Evolutionary conservation across 1,140 invertebrate species (phyloP), one percentile per base, ranked within the genome.

Genomic region (Dryas iulia): DNA sequence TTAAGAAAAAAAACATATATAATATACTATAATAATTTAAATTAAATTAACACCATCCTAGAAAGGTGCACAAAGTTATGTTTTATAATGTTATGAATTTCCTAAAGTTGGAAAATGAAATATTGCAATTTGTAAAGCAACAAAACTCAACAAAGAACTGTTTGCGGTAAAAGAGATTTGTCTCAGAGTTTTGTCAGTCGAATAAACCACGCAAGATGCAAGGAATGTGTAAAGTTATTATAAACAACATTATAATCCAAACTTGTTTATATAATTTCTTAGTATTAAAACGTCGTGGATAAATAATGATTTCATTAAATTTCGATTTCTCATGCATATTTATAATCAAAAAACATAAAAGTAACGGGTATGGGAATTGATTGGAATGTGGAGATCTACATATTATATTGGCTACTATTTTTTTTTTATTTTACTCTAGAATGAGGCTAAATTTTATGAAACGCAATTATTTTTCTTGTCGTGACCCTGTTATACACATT

Each of bases 111-210:
- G n/a, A 47, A 0, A 14, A 11, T 14, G 11, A n/a, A 35, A 35
- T 47, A 18, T 47, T 18, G 18, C 18, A 14, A 47, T 18, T 47
- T 10, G 2, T 47, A 47, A 18, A 47, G n/a, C 14, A 47, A 10
- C 35, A 7, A 47, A 47, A 6, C 5, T 47, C 5, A 47, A 28
- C 26, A 28, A 28, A 28, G 26, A 28, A 28, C 26, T 2, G 26
- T 28, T 28, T 3, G 26, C 26, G 14, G 14, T 18, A 18, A 14
- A 47, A 47, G 35, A 47, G 35, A 47, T 47, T 47, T 35, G 8
- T 35, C 12, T 35, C 33, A 35, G 33, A 35, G 30, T 58, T 58
- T 58, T 25, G 57, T 18, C 33, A 59, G 28, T 59, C 10, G 30
- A 59, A 59, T 33, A 33, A 33, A 59, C 23, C 57, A 31, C 10